phyloP scores from a whole-genome alignment of 2,113 vertebrate species.

The Sorex fumeus region DNA sequence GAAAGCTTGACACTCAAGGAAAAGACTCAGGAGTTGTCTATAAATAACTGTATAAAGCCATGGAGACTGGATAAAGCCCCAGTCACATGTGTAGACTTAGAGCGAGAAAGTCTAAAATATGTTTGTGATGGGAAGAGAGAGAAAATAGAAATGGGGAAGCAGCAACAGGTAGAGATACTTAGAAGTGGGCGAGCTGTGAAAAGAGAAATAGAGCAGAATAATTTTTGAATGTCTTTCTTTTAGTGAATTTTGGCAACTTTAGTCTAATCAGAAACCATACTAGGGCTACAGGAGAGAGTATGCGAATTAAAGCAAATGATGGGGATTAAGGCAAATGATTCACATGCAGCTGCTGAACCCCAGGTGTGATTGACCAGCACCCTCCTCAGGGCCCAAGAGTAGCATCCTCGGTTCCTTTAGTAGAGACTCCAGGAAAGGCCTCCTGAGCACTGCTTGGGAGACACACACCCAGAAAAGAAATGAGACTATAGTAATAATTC shows the following conservation, averaged over 20 bases:
- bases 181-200: conserved; percentile 22
- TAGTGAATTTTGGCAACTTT: conserved; percentile 39
- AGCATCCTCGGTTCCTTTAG: too few relatives aligned
- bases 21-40: conserved; percentile 32
- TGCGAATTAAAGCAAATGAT: too few relatives aligned
- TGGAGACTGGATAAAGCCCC: not conserved
- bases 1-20: conserved; percentile 27
- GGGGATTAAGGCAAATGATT: too few relatives aligned
- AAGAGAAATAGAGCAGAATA: conserved; percentile 15
- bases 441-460: too few relatives aligned
- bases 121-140: too few relatives aligned
- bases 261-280: conserved; percentile 15
- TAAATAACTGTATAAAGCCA: conserved; percentile 30
- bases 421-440: too few relatives aligned
- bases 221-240: conserved; percentile 28
- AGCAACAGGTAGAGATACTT: not conserved
- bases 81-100: not conserved
- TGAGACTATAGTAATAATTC: not conserved
- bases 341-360: too few relatives aligned
- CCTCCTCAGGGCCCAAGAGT: too few relatives aligned
- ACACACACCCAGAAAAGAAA: too few relatives aligned
- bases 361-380: too few relatives aligned
- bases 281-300: not conserved
- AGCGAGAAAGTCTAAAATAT: too few relatives aligned
- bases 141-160: too few relatives aligned